Conservation (phyloP, 2,797 vertebrate species). For the Lagorchestes hirsutus region DNA sequence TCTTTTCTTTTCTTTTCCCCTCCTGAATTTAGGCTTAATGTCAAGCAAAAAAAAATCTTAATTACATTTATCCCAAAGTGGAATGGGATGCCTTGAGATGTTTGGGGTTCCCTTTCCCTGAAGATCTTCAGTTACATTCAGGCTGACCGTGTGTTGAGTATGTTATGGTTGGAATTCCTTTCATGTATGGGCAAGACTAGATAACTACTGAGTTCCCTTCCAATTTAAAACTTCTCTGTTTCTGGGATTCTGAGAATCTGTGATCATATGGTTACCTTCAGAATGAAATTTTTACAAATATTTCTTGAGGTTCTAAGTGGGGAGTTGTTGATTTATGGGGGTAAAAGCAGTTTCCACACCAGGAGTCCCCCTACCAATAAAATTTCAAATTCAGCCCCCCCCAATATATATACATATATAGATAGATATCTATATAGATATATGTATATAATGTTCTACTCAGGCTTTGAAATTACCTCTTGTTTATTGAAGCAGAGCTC, state of each 20-base stretch:
- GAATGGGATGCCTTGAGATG: neutral
- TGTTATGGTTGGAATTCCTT: neutral
- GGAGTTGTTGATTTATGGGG: neutral
- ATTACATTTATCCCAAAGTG: neutral
- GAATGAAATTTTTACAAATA: neutral
- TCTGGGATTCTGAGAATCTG: neutral
- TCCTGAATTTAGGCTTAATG: neutral
- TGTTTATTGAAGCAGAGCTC: neutral
- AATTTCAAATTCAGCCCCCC: neutral
- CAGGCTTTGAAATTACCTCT: neutral
- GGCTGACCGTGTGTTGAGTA: neutral
- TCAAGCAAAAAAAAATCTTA: neutral
- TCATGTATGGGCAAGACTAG: neutral
- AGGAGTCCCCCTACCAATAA: neutral
- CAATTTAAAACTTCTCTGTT: neutral
- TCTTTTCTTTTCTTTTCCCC: neutral
- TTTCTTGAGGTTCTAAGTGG: neutral
- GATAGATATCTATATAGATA: too few relatives aligned
- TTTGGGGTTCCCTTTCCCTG: neutral
- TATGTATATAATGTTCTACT: neutral
- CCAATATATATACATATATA: too few relatives aligned
- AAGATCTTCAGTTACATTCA: neutral
- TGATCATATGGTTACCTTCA: neutral
- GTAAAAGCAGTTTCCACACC: neutral
- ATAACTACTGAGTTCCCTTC: neutral